Evolutionary conservation across 2,113 vertebrate species (phyloP).

Genomic region (Probosciger aterrimus): DNA sequence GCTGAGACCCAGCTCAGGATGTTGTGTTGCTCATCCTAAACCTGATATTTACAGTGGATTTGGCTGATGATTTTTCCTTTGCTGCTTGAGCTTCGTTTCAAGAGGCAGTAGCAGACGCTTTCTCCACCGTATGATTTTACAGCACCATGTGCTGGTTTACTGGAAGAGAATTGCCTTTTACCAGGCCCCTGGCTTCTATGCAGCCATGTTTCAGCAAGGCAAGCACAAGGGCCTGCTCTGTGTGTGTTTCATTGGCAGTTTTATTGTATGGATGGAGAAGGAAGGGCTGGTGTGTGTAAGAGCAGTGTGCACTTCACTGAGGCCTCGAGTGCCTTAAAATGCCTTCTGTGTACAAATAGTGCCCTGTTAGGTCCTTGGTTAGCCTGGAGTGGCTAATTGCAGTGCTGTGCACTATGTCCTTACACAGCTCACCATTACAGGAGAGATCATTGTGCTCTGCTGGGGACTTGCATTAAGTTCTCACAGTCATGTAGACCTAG

Average conservation of each 20-base stretch:
- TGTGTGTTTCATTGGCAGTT: accelerated
- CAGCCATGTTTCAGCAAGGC: background rate
- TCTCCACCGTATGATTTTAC: accelerated
- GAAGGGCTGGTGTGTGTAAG: background rate
- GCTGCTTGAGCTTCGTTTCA: background rate
- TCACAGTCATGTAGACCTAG: accelerated
- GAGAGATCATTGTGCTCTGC: background rate
- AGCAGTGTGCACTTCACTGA: accelerated
- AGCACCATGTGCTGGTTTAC: no score
- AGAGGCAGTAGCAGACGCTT: accelerated
- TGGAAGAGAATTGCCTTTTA: accelerated
- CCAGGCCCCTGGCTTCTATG: background rate
- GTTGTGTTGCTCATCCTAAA: accelerated
- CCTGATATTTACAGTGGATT: accelerated
- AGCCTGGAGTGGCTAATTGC: background rate
- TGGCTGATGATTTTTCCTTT: background rate
- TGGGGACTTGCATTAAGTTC: background rate
- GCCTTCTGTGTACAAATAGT: background rate
- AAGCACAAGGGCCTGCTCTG: background rate
- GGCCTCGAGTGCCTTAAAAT: background rate
- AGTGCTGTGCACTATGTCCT: background rate
- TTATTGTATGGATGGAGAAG: accelerated
- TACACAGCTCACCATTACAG: background rate
- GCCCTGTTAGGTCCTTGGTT: background rate
- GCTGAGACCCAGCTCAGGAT: background rate